Conservation (phyloP, 2,113 vertebrate genomes). For the Raja brachyura region DNA sequence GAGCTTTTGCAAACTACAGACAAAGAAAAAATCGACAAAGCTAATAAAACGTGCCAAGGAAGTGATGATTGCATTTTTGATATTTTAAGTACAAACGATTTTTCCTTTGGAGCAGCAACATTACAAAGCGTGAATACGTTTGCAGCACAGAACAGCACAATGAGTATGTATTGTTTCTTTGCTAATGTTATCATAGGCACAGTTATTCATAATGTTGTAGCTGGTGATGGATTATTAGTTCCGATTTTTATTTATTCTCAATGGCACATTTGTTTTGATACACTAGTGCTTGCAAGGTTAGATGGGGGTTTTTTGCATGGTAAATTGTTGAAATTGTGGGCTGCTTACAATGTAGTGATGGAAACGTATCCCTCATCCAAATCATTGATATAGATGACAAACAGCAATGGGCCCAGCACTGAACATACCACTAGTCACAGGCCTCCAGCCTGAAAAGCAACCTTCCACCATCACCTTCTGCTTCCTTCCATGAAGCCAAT, state of each 20-base stretch:
- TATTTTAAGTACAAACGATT: slow-evolving; percentile 41
- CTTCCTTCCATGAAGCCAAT: too few species aligned
- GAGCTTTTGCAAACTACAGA: slow-evolving; percentile 37
- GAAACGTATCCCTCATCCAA: too few species aligned
- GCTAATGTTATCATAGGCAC: background rate
- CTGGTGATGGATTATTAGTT: background rate
- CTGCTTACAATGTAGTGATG: too few species aligned
- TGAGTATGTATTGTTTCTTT: slow-evolving; percentile 39
- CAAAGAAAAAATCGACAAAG: slow-evolving; percentile 15
- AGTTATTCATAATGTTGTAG: background rate
- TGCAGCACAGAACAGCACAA: slow-evolving; percentile 39
- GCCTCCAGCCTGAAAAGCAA: too few species aligned
- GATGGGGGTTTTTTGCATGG: background rate
- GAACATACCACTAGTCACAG: too few species aligned
- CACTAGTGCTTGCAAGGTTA: background rate
- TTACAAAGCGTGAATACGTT: slow-evolving; percentile 17
- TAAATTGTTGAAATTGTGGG: background rate
- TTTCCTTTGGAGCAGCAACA: slow-evolving; percentile 39
- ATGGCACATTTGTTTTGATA: background rate
- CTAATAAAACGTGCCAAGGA: slow-evolving; percentile 42
- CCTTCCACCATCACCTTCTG: too few species aligned
- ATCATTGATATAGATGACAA: too few species aligned
- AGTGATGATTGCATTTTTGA: slow-evolving; percentile 45
- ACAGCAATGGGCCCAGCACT: too few species aligned
- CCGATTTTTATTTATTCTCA: background rate